These are phyloP conservation scores for Peromyscus californicus DNA, from an alignment of 2,113 vertebrate genomes.

Conservation along the genomic window DNA sequence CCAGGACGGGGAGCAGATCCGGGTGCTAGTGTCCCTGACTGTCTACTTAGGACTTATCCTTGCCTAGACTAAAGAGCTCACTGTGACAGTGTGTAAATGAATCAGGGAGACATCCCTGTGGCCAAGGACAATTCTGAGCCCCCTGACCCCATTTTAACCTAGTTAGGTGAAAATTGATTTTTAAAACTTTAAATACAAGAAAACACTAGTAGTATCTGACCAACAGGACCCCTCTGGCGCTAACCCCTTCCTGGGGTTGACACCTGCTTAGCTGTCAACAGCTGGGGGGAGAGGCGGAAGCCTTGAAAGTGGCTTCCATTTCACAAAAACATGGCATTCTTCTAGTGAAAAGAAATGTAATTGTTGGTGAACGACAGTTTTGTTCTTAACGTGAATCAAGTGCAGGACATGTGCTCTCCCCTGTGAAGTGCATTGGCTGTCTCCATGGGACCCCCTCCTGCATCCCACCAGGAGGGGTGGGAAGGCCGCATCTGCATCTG, in stretches of 20 bases:
- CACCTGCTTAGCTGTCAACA: accelerated
- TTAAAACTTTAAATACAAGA: background rate
- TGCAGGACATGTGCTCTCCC: background rate
- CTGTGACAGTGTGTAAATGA: background rate
- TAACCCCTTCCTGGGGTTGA: background rate
- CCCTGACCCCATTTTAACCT: accelerated
- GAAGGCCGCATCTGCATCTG: too few relatives aligned
- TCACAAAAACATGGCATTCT: background rate
- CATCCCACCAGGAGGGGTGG: accelerated
- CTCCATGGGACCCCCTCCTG: background rate
- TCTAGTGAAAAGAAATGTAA: background rate
- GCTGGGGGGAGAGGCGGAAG: accelerated
- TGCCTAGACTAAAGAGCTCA: too few relatives aligned
- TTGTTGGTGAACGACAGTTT: background rate
- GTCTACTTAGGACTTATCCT: too few relatives aligned
- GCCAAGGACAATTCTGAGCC: background rate
- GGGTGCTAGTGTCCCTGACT: accelerated
- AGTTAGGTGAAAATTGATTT: background rate
- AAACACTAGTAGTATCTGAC: background rate
- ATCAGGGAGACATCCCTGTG: background rate
- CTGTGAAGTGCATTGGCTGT: background rate
- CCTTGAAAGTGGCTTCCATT: background rate
- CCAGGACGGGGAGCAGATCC: background rate
- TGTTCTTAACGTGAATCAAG: background rate
- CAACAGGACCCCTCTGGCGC: too few relatives aligned